phyloP scores from a whole-genome alignment of 64 coral and sea anemone species.

The Actinia tenebrosa region DNA sequence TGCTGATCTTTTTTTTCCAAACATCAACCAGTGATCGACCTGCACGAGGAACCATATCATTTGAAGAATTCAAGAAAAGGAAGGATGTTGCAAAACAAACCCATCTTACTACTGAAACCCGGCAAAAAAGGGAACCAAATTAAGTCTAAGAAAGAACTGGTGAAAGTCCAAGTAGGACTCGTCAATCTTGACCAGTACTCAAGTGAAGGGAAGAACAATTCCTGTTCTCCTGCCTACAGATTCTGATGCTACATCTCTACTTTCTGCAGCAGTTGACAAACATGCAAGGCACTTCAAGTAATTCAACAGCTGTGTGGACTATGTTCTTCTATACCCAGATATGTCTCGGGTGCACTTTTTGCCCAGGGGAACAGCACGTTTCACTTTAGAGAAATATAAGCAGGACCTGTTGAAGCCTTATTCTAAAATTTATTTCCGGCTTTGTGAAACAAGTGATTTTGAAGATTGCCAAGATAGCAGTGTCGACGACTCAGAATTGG shows the following conservation, averaged over 20 bases:
- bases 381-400: constrained; percentile 47
- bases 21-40: no score
- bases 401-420: constrained; percentile 52
- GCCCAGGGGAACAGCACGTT: constrained; percentile 37
- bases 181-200: no score
- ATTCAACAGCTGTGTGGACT: constrained; percentile 15
- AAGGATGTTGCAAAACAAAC: no score
- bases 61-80: no score
- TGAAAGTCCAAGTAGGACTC: no score
- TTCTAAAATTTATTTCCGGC: no score
- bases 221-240: constrained; percentile 26
- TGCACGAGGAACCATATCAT: no score
- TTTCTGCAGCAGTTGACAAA: constrained; percentile 38
- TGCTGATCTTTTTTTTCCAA: no score
- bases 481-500: constrained; percentile 28
- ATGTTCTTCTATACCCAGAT: constrained; percentile 40
- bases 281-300: constrained; percentile 54
- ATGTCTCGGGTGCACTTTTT: constrained; percentile 31
- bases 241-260: constrained; percentile 29
- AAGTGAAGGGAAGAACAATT: constrained; percentile 71
- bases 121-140: no score
- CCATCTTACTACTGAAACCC: no score
- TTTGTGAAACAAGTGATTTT: constrained; percentile 37
- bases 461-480: constrained; percentile 27
- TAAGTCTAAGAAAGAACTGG: no score